Evolutionary conservation across 2,113 vertebrate genomes (phyloP), one percentile per base, ranked within the genome.

Genomic region (Pollachius pollachius): DNA sequence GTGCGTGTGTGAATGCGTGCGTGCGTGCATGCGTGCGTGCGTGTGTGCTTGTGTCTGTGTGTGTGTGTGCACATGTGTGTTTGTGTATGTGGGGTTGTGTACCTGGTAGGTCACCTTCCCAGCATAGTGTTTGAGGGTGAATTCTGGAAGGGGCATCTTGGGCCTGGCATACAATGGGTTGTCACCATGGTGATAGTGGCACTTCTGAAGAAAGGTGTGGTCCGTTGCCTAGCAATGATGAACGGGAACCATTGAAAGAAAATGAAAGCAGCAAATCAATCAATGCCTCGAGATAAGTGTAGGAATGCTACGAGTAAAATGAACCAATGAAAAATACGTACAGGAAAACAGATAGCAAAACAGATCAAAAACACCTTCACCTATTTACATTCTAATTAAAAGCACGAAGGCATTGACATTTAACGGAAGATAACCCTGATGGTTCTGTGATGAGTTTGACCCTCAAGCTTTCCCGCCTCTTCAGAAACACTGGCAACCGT

Each of bases 181-280:
- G 82, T 88, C 87, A 71, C 94, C 94, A 0, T 99, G 97, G 86
- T 99, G 96, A 90, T 99, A 99, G 85, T 99, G 97, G 90, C 97
- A 99, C 90, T 99, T 99, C 91, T 99, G 97, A 74, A 99, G 95
- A 83, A 99, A 99, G 0, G 97, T 99, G 91, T 99, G 97, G 81
- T 99, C 97, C 15, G 97, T 99, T 85, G 97, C 97, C 97, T 99
- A 74, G 65, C 27, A 37, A 83, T 65, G 72, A 82, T 67, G 30
- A 66, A 19, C 64, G 84, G 48, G 58, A 75, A 25, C 60, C 13
- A 25, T 62, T 62, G 9, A 62, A 62, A 25, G 60, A 62, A 21
- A 25, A 62, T 62, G 23, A 62, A 25, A 62, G 19, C 15, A 25
- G 23, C 23, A 17, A 3, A 17, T 17, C 7, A 57, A n/a, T 16